Evolutionary conservation across 2,888 invertebrate species (phyloP).

Genomic region (Unio delphinus): DNA sequence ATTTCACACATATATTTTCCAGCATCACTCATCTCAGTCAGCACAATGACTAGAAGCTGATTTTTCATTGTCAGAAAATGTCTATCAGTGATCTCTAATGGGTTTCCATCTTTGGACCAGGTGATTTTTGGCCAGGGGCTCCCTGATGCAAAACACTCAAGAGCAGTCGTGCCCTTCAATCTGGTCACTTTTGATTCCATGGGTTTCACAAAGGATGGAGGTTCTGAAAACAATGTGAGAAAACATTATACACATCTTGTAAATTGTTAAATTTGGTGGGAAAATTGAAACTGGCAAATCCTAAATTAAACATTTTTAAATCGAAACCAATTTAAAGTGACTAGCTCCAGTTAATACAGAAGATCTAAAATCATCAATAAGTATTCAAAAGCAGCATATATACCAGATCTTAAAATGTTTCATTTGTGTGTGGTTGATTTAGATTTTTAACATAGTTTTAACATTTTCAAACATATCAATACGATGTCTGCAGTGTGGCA

Average conservation of each 20-base stretch:
- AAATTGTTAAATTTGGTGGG: no score
- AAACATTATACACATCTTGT: background rate
- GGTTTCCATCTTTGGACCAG: constrained; percentile 89
- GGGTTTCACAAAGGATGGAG: constrained; percentile 87
- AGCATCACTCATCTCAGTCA: constrained; percentile 83
- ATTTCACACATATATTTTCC: constrained; percentile 93
- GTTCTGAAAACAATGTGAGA: constrained; percentile 75
- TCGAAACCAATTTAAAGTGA: no score
- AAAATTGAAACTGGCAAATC: no score
- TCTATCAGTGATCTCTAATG: constrained; percentile 81
- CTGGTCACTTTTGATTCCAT: constrained; percentile 87
- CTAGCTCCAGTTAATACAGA: no score
- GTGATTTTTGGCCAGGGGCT: constrained; percentile 84
- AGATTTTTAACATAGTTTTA: no score
- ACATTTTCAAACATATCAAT: no score
- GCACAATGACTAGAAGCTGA: constrained; percentile 89
- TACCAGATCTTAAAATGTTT: no score
- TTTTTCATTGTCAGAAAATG: constrained; percentile 90
- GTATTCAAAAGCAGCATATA: no score
- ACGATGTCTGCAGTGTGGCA: no score
- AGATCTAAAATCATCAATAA: no score
- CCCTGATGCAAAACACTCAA: constrained; percentile 90
- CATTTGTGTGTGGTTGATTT: no score
- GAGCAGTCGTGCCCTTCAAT: constrained; percentile 86
- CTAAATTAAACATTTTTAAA: no score